Percentiles rank a stretch among this genome's conserved stretches.
Conservation (phyloP, 2,888 invertebrate genomes). For the Psylliodes chrysocephalus region DNA sequence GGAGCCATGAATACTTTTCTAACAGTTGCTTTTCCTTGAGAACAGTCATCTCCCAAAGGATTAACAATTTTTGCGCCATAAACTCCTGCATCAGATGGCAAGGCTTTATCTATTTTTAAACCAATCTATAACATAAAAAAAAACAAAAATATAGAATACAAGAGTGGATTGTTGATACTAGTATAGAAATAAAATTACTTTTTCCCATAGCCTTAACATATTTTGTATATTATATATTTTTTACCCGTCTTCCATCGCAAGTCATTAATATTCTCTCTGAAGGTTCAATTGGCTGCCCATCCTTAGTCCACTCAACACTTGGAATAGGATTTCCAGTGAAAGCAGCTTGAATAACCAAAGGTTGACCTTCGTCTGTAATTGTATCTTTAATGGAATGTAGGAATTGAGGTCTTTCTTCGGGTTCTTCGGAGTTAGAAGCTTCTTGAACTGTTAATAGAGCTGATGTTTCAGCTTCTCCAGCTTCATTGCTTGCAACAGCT, state of each 20-base stretch:
- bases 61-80: slow-evolving; percentile 82
- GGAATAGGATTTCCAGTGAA: slow-evolving; percentile 82
- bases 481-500: slow-evolving; percentile 78
- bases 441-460: slow-evolving; percentile 74
- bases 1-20: slow-evolving; percentile 85
- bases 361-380: slow-evolving; percentile 85
- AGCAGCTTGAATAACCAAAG: slow-evolving; percentile 67
- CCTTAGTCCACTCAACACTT: slow-evolving; percentile 82
- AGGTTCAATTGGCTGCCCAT: slow-evolving; percentile 74
- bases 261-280: slow-evolving; percentile 77
- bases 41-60: slow-evolving; percentile 79
- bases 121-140: slow-evolving; percentile 68
- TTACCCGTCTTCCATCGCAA: slow-evolving; percentile 84
- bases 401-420: slow-evolving; percentile 82
- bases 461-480: slow-evolving; percentile 75
- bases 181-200: background rate
- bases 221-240: slow-evolving; percentile 40
- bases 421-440: slow-evolving; percentile 69
- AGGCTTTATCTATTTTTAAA: slow-evolving; percentile 76
- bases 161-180: background rate
- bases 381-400: slow-evolving; percentile 79
- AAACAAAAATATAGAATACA: slow-evolving; percentile 2
- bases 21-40: slow-evolving; percentile 77
- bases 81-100: slow-evolving; percentile 78
- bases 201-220: background rate